Base-by-base conservation (phyloP, 1,140 invertebrate genomes). In the Zaprionus davidi region DNA sequence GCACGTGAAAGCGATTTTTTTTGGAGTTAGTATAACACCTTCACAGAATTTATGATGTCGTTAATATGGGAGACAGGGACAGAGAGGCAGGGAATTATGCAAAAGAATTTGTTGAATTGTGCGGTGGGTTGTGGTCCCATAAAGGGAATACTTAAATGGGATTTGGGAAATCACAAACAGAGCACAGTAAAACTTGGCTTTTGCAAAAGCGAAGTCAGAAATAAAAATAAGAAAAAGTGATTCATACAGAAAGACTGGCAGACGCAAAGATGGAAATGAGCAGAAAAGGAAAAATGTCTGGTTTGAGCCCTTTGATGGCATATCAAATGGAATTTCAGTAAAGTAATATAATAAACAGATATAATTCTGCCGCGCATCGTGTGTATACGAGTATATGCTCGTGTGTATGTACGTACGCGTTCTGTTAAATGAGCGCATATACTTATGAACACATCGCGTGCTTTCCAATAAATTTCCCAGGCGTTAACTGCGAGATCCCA, bases 91-190 rank as follows among this genome's bases (percentile, higher is more conserved):
- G 20, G 72, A 87, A 87, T 87, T 88, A 87, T 87, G 83, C 83
- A 87, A 87, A 87, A 71, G 68, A 84, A 81, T 87, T 82, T 78
- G 64, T 74, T 74, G 77, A 71, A 78, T 74, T 84, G 82, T 78
- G 71, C 74, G 79, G 65, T 81, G 76, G 62, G 53, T 71, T 64
- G 83, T 44, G 80, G 67, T 79, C 74, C 78, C 80, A 88, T 81
- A 84, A 83, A 84, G 83, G 84, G 83, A 88, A 87, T 83, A 76
- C 81, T 78, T 87, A 88, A 87, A 87, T 88, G 84, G 81, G 83
- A 87, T 87, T 87, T 87, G 83, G 83, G 83, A 87, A 87, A 87
- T 87, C 83, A 84, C 71, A 84, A 78, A 56, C 60, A 59, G 31
- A 49, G 44, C 62, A 53, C 12, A 55, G 34, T 56, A 56, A 60